Conservation (phyloP, 2,113 vertebrate species). For the Prunella himalayana region DNA sequence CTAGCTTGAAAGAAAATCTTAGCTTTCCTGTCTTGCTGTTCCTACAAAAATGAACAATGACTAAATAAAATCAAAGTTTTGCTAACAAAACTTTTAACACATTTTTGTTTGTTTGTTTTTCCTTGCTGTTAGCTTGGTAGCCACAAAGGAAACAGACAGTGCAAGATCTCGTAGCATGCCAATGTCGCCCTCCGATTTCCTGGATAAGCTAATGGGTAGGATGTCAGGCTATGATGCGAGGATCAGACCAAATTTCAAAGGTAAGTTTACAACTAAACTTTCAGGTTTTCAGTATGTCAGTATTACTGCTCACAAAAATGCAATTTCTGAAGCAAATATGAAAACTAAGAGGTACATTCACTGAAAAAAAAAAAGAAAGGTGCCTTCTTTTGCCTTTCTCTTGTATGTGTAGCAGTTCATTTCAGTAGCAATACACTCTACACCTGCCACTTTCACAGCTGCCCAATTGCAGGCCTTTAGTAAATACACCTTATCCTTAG, state of each 20-base stretch:
- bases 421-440: not conserved
- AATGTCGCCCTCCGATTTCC: conserved; percentile 95
- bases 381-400: not conserved
- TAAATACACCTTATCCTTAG: not conserved
- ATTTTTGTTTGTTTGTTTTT: conserved; percentile 20
- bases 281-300: not conserved
- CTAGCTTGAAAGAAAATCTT: not conserved
- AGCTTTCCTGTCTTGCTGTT: not conserved
- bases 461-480: not conserved
- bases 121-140: conserved; percentile 78
- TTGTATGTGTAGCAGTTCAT: not conserved
- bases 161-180: conserved; percentile 79
- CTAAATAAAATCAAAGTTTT: not conserved
- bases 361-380: not conserved
- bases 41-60: not conserved
- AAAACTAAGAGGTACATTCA: not conserved
- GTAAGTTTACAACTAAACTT: conserved; percentile 66
- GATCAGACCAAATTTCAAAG: conserved; percentile 98
- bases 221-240: conserved; percentile 97
- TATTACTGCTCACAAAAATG: not conserved
- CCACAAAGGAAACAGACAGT: conserved; percentile 86
- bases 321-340: not conserved
- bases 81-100: not conserved
- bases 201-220: conserved; percentile 97
- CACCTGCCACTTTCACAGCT: not conserved